Conservation (phyloP, 1,140 invertebrate genomes). For the Probaryconus sp. region DNA sequence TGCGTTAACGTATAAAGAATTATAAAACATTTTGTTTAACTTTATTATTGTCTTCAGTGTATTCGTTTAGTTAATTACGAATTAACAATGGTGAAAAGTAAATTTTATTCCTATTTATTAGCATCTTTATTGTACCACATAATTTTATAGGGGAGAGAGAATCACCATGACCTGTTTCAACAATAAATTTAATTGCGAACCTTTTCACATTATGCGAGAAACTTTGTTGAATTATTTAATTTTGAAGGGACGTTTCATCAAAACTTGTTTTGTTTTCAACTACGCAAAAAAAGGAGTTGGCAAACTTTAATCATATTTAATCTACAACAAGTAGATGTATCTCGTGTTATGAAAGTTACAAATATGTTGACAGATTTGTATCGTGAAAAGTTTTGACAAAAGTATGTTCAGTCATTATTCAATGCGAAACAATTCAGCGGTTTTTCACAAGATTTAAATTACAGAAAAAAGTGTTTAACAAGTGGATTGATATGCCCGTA, state of each 20-base stretch:
- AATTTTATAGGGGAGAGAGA: slow-evolving; percentile 15
- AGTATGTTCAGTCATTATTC: slow-evolving; percentile 44
- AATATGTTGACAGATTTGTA: slow-evolving; percentile 44
- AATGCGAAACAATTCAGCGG: slow-evolving; percentile 30
- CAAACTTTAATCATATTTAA: slow-evolving; percentile 46
- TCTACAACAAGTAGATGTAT: slow-evolving; percentile 26
- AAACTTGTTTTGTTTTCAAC: slow-evolving; percentile 2
- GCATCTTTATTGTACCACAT: not conserved
- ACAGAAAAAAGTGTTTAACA: slow-evolving; percentile 1
- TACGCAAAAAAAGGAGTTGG: not conserved
- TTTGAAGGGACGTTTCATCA: slow-evolving; percentile 26
- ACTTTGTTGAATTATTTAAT: slow-evolving; percentile 47
- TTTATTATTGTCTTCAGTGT: too few species aligned
- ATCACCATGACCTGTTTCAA: slow-evolving; percentile 30
- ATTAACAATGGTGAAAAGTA: slow-evolving; percentile 21
- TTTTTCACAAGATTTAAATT: too few species aligned
- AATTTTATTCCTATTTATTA: slow-evolving; percentile 27
- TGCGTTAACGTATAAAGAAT: too few species aligned
- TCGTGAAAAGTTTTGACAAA: slow-evolving; percentile 24
- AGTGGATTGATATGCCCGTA: too few species aligned
- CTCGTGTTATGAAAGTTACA: slow-evolving; percentile 20
- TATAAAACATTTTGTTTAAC: too few species aligned
- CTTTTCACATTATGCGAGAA: slow-evolving; percentile 30
- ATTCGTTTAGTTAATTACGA: slow-evolving; percentile 24
- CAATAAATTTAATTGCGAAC: slow-evolving; percentile 32